Evolutionary conservation across 2,888 invertebrate species (phyloP), one percentile per base, ranked within the genome.

Genomic region (Biston stratarius): DNA sequence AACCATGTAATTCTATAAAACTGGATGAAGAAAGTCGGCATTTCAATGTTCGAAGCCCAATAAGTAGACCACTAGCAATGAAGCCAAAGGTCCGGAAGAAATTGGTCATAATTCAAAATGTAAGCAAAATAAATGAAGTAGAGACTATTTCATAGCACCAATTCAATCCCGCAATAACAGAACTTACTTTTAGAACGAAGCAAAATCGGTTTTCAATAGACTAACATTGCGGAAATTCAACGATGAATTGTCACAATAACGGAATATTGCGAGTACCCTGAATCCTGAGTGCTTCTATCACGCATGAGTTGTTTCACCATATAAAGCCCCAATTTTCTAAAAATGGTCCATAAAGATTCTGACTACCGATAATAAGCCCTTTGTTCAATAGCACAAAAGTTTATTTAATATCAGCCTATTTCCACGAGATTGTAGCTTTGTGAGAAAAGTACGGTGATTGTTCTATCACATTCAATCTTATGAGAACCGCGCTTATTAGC

Each of bases 391-490:
- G 64, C 67, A 74, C 77, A 77, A 76, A 76, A 75, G 74, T 71
- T 73, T 72, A 74, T 75, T 75, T 84, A 80, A 80, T 83, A 79
- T 40, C 75, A 74, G 77, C 78, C 75, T 82, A 84, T 85, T 88
- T 86, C 85, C 81, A 80, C 82, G 81, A 81, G 80, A 84, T 85
- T 78, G 76, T 77, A 74, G 83, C 77, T 77, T 76, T 84, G 81
- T 88, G 89, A 84, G 89, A 91, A 90, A 84, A 86, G 83, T 79
- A 73, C 79, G 76, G 82, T 86, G 83, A 91, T 91, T 90, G 89
- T 89, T 88, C 84, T 80, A 81, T 85, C 85, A 85, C 87, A 85
- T 79, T 75, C 79, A 77, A 73, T 70, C 77, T 82, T 84, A 83
- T 89, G 88, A 84, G 89, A 89, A 89, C 82, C 72, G 67, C 75